phyloP scores from a whole-genome alignment of 2,113 vertebrate species.

The Antechinus stuartii region DNA sequence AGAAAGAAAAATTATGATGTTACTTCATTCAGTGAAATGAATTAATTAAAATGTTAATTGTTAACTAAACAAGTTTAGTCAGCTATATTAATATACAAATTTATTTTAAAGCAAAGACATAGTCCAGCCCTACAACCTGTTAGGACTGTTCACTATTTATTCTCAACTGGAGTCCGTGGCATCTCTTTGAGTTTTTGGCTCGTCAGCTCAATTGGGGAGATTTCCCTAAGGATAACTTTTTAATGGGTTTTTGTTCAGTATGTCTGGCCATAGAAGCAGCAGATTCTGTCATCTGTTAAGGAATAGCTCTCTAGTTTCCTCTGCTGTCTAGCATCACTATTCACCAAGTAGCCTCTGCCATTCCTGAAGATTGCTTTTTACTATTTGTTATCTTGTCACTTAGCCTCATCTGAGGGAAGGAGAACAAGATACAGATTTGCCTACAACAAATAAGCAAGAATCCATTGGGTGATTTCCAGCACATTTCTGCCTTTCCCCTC shows the following conservation, averaged over 20 bases:
- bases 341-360: neutral
- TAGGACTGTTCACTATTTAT: neutral
- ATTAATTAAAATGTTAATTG: neutral
- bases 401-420: neutral
- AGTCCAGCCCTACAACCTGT: neutral
- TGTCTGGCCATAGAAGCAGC: neutral
- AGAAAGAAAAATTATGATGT: neutral
- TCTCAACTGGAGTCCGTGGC: neutral
- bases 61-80: neutral
- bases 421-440: neutral
- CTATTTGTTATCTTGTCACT: neutral
- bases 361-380: neutral
- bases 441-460: neutral
- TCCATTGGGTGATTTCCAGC: neutral
- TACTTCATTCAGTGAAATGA: neutral
- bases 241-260: neutral
- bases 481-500: accelerated
- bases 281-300: neutral
- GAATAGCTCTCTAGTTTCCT: neutral
- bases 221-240: neutral
- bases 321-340: neutral
- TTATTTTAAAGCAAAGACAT: neutral
- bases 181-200: neutral
- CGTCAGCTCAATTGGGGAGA: neutral
- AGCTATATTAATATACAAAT: neutral